phyloP scores from a whole-genome alignment of 2,113 vertebrate genomes.

The Eonycteris spelaea region DNA sequence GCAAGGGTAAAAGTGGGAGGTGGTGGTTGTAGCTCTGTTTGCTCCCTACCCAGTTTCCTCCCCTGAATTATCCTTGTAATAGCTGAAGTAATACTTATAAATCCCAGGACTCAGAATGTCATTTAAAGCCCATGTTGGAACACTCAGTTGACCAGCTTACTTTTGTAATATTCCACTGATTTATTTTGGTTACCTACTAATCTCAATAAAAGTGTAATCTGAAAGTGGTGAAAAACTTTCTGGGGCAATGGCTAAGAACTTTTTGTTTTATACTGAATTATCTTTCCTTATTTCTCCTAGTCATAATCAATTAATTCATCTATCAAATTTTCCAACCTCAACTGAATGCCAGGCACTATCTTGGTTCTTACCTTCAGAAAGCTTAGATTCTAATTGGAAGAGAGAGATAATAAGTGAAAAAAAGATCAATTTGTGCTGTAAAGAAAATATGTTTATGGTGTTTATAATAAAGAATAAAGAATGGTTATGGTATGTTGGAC shows the following conservation, averaged over 20 bases:
- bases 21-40: not conserved
- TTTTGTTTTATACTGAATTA: slow-evolving; percentile 33
- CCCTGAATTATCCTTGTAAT: not conserved
- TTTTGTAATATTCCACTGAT: not conserved
- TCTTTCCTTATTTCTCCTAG: not conserved
- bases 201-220: slow-evolving; percentile 17
- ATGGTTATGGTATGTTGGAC: not conserved
- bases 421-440: not conserved
- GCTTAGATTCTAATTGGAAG: not conserved
- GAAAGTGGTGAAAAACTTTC: not conserved
- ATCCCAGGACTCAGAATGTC: not conserved
- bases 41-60: not conserved
- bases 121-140: not conserved
- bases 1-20: not conserved
- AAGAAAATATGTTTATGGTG: not conserved
- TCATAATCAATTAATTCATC: not conserved
- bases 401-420: not conserved
- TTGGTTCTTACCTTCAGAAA: not conserved
- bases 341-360: not conserved
- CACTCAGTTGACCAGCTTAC: not conserved
- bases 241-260: not conserved
- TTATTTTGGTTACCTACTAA: not conserved
- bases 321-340: not conserved
- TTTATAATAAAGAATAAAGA: slow-evolving; percentile 21
- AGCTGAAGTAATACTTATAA: not conserved